Conservation (phyloP, 2,113 vertebrate species). For the Brachyistius frenatus region DNA sequence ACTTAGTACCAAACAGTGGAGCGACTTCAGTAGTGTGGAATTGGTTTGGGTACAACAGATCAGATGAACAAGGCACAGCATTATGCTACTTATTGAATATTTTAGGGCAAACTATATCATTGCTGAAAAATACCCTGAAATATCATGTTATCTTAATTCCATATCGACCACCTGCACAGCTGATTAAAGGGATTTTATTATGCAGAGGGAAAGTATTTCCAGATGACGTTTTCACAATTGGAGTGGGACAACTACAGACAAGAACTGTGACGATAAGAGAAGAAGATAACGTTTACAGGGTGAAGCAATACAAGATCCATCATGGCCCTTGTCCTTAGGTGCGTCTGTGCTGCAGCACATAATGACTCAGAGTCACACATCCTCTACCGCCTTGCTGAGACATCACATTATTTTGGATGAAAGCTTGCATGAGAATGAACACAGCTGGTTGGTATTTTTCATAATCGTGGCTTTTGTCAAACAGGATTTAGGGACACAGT, state of each 20-base stretch:
- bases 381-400: conserved; percentile 53
- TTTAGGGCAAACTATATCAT: too few species aligned
- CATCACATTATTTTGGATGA: conserved; percentile 29
- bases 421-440: conserved; percentile 29
- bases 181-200: not conserved
- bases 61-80: too few species aligned
- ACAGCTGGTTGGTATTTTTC: not conserved
- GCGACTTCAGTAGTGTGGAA: too few species aligned
- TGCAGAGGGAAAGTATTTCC: conserved; percentile 21
- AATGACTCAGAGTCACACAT: conserved; percentile 75
- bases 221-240: conserved; percentile 7
- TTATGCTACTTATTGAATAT: too few species aligned
- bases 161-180: too few species aligned
- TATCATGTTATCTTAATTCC: too few species aligned
- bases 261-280: conserved; percentile 39
- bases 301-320: conserved; percentile 46
- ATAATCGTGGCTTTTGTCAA: conserved; percentile 13
- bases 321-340: conserved; percentile 33
- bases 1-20: too few species aligned
- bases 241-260: not conserved
- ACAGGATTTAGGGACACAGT: conserved; percentile 20
- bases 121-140: too few species aligned
- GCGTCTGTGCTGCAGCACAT: conserved; percentile 14
- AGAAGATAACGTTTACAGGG: conserved; percentile 40
- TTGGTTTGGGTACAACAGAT: too few species aligned